Evolutionary conservation across 2,888 invertebrate species (phyloP), one percentile per base, ranked within the genome.

Genomic region (Pseudococcus jackbeardsleyi): DNA sequence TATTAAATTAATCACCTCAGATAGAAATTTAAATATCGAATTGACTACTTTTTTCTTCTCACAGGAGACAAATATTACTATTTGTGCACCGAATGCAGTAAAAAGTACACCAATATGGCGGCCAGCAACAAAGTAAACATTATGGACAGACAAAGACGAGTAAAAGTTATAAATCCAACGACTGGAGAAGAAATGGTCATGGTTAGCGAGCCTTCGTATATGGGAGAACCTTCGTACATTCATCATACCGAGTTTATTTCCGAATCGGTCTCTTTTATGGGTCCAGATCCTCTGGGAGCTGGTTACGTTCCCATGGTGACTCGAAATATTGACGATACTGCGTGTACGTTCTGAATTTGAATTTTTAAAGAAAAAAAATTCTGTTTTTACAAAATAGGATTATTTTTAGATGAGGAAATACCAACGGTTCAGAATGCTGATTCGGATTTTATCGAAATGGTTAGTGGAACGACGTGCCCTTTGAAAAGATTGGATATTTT

Each of bases 201-300:
- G 26, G 26, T 72, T 3, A 72, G 68, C 22, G 68, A 79, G n/a
- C 42, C 42, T 8, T 79, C 39, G n/a, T 79, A 79, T 22, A 72
- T 72, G 72, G 79, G 79, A n/a, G 87, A 87, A 54, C 87, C 87
- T 12, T 77, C 87, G 33, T 87, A 87, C 54, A 79, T 87, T 17
- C 59, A 68, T 26, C 87, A 87, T 54, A 79, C 87, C 2, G 87
- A 87, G 17, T 88, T 91, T 33, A 91, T 91, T 77, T 92, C 93
- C 8, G 92, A 92, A 84, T 92, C 92, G 3, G 91, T 94, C 39
- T 91, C 91, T 2, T 92, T 93, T 89, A 91, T 91, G 84, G 92
- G 92, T 22, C 90, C 91, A 39, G 94, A 94, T 90, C 93, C 94
- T 1, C 91, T 94, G 8, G 94, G 94, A 4, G 91, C 92, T 1